These are phyloP conservation scores for Lagodon rhomboides DNA, from an alignment of 2,797 vertebrate genomes.

Conservation along the genomic window DNA sequence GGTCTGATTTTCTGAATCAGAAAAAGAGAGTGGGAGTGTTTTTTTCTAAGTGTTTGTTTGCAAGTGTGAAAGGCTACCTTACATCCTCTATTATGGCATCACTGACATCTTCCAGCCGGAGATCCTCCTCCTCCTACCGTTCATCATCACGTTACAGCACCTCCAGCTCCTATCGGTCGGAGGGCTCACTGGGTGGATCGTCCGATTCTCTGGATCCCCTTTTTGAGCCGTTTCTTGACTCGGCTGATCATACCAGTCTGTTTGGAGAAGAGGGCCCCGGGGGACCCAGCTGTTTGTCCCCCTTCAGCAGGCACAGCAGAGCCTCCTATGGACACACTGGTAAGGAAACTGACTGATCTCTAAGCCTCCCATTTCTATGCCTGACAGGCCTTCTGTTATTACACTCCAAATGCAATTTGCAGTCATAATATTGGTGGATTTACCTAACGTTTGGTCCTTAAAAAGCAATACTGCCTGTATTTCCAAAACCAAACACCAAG, in stretches of 20 bases:
- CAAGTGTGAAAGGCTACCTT: background rate
- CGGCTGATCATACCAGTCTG: slow-evolving; percentile 57
- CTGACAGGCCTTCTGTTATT: background rate
- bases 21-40: slow-evolving; percentile 4
- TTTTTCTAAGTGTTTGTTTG: background rate
- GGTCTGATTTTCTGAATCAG: background rate
- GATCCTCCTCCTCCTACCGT: slow-evolving; percentile 76
- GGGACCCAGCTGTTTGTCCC: slow-evolving; percentile 56
- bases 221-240: slow-evolving; percentile 80
- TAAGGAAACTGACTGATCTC: slow-evolving; percentile 37
- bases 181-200: slow-evolving; percentile 64
- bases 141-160: slow-evolving; percentile 80
- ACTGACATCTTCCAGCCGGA: slow-evolving; percentile 75
- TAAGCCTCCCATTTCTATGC: background rate
- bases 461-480: too few relatives aligned
- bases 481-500: too few relatives aligned
- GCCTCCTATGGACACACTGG: slow-evolving; percentile 72
- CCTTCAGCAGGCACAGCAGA: slow-evolving; percentile 67
- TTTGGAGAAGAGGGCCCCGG: slow-evolving; percentile 72
- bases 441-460: too few relatives aligned
- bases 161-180: slow-evolving; percentile 76
- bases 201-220: slow-evolving; percentile 65
- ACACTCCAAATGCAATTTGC: background rate
- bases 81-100: slow-evolving; percentile 70
- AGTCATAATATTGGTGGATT: too few relatives aligned